phyloP scores from a whole-genome alignment of 2,888 invertebrate genomes.

The Psylliodes chrysocephalus region DNA sequence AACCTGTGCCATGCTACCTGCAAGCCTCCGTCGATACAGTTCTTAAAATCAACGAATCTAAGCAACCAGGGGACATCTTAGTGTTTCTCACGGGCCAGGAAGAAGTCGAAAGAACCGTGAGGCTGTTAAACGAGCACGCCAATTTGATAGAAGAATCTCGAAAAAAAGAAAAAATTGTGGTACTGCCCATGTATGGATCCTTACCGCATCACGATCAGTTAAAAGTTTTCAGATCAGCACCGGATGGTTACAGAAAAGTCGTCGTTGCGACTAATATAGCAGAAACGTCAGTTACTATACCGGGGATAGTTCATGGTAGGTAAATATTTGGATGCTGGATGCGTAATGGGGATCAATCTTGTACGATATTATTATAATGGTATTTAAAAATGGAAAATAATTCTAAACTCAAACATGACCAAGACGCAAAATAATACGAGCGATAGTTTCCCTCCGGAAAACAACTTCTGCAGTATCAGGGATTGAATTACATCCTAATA shows the following conservation, averaged over 20 bases:
- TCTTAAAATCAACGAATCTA: conserved; percentile 87
- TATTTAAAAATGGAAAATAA: too few species aligned
- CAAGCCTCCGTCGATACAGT: conserved; percentile 87
- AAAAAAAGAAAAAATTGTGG: conserved; percentile 69
- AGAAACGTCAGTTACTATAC: conserved; percentile 95
- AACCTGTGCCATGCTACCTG: conserved; percentile 91
- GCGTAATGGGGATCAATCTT: too few species aligned
- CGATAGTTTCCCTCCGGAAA: too few species aligned
- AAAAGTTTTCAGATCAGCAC: conserved; percentile 81
- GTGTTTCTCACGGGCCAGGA: conserved; percentile 95
- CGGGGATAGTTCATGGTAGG: conserved; percentile 91
- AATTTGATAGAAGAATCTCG: conserved; percentile 66
- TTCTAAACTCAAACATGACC: too few species aligned
- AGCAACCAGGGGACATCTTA: conserved; percentile 87
- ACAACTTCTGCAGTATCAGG: too few species aligned
- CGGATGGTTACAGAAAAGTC: conserved; percentile 83
- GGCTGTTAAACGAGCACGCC: conserved; percentile 73
- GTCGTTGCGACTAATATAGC: conserved; percentile 96
- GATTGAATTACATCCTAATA: too few species aligned
- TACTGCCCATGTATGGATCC: conserved; percentile 93
- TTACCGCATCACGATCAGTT: conserved; percentile 82
- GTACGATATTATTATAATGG: too few species aligned
- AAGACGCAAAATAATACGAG: too few species aligned
- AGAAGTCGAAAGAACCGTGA: conserved; percentile 85
- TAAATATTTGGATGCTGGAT: too few species aligned